Percentiles rank a stretch among this genome's conserved stretches.
These are phyloP conservation scores for Octodon degus DNA, from an alignment of 2,113 vertebrate genomes.

Conservation along the genomic window DNA sequence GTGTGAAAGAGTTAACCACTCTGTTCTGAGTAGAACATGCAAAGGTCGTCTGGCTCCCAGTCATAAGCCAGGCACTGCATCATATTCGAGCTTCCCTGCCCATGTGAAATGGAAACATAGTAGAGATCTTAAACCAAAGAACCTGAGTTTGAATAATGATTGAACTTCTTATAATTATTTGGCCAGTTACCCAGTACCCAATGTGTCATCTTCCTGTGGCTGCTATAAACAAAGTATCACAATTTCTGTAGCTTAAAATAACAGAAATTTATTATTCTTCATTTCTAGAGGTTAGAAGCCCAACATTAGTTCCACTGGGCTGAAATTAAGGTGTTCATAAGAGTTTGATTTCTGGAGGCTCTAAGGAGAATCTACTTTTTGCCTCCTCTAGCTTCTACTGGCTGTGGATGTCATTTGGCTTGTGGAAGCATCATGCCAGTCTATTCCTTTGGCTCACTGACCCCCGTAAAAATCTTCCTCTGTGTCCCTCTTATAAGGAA, in stretches of 20 bases:
- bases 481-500: background rate
- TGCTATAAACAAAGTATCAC: background rate
- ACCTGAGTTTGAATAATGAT: background rate
- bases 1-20: background rate
- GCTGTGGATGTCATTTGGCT: background rate
- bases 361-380: background rate
- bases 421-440: background rate
- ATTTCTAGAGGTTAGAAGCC: background rate
- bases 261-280: background rate
- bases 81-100: background rate
- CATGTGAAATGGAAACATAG: background rate
- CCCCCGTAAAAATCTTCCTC: background rate
- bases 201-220: background rate
- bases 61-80: background rate
- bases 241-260: background rate
- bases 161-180: background rate
- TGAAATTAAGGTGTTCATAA: background rate
- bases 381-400: background rate
- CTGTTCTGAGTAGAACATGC: background rate
- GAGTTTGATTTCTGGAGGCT: background rate
- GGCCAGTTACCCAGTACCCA: background rate
- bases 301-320: background rate
- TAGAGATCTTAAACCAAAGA: slow-evolving; percentile 11
- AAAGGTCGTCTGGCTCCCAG: background rate
- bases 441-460: background rate